These are phyloP conservation scores for Oreortyx pictus DNA, from an alignment of 2,797 vertebrate species.

Conservation along the genomic window DNA sequence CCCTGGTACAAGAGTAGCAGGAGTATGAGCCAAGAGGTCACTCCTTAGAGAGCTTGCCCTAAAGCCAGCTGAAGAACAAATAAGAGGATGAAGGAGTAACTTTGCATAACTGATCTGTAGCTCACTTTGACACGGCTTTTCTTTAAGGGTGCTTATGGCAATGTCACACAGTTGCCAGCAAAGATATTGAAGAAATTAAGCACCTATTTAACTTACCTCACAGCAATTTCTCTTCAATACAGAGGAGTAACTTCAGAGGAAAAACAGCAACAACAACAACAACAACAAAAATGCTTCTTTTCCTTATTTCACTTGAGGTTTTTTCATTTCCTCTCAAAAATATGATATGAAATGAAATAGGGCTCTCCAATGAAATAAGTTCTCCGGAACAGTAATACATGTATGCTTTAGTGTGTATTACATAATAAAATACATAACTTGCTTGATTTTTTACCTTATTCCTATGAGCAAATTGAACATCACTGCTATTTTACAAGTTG, in stretches of 20 bases:
- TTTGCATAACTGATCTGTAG: neutral
- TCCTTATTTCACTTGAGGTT: neutral
- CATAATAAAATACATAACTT: neutral
- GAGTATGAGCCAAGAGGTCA: neutral
- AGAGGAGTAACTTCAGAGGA: neutral
- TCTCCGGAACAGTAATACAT: neutral
- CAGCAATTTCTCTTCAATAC: neutral
- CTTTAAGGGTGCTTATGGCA: neutral
- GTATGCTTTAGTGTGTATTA: neutral
- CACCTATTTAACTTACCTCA: neutral
- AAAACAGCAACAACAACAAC: no score
- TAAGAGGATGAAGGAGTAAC: constrained; percentile 16
- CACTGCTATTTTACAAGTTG: neutral
- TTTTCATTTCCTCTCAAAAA: neutral
- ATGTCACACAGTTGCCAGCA: neutral
- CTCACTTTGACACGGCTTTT: neutral
- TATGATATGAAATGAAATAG: neutral
- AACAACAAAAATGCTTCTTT: fast-evolving
- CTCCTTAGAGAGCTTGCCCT: neutral
- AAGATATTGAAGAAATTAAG: neutral
- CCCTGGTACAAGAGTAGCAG: neutral
- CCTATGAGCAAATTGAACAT: neutral
- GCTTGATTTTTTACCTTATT: neutral
- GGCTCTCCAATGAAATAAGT: neutral
- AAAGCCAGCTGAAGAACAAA: constrained; percentile 2